Evolutionary conservation across 1,140 invertebrate genomes (phyloP), one percentile per base, ranked within the genome.

Genomic region (Dreissena polymorpha): DNA sequence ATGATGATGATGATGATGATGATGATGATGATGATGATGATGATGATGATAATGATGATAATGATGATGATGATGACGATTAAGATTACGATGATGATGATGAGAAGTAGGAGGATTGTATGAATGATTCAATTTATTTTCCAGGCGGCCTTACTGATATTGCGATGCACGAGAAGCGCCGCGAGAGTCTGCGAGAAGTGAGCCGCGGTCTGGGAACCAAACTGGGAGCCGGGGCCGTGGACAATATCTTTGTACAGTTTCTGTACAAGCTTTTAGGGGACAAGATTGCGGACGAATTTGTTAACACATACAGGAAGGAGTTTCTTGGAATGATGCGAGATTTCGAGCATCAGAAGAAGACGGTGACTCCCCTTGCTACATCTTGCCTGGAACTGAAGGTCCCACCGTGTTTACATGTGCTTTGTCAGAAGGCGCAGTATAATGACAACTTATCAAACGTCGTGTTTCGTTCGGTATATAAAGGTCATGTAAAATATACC

Each of bases 221-320:
- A 71, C 55, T 75, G 0, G 81, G 81, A 5, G 71, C 57, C 16
- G 68, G 67, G 10, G 55, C 73, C 14, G 81, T 83, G 10, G 81
- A 83, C 57, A 76, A 70, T 49, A 71, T 76, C 18, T 83, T 83
- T 64, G 65, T 75, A 12, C 81, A 83, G 57, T 83, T 83, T 23
- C 72, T 83, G 8, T 27, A 63, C n/a, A 83, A 83, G 60, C 65
- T 83, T 21, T 39, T 83, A 3, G 81, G 81, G 25, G 81, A 76
- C 25, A 53, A 21, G 5, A 83, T 83, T 13, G 50, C 68, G 0
- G 67, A 75, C 10, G 73, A 83, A 16, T 83, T 83, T 23, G 51
- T 76, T 0, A 70, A 70, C 29, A 39, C 18, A 60, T 64, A 83
- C 60, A 51, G 53, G 29, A 76, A 76, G 25, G 81, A 83, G 14